Percentiles rank a stretch among this genome's conserved stretches.
Conservation (phyloP, 2,113 vertebrate genomes). For the Dasyurus viverrinus region DNA sequence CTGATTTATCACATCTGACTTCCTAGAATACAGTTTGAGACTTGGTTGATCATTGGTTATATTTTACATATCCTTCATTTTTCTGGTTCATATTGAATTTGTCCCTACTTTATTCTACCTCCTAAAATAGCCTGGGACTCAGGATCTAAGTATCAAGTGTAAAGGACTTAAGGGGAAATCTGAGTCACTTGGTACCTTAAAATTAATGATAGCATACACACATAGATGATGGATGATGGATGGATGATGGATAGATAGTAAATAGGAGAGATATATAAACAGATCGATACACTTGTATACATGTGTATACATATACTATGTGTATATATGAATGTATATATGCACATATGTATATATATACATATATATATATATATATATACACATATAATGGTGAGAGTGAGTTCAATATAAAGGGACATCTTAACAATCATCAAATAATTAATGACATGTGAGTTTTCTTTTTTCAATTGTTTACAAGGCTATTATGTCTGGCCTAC, state of each 20-base stretch:
- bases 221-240: too few species aligned
- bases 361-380: background rate
- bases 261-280: too few species aligned
- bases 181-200: background rate
- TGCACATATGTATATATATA: too few species aligned
- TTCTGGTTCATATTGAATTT: background rate
- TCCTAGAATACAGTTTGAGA: background rate
- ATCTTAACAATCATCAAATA: background rate
- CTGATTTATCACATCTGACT: background rate
- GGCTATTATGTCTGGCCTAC: background rate
- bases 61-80: background rate
- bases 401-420: background rate
- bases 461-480: slow-evolving; percentile 12
- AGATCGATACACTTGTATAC: too few species aligned
- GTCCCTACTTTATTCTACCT: background rate
- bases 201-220: background rate
- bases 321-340: too few species aligned
- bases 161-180: background rate
- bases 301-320: background rate
- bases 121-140: background rate
- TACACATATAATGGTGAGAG: background rate
- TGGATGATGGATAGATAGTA: too few species aligned
- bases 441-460: background rate
- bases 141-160: background rate
- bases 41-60: background rate